These are phyloP conservation scores for Ramazzottius varieornatus DNA, from an alignment of 2,888 invertebrate genomes.

Conservation along the genomic window DNA sequence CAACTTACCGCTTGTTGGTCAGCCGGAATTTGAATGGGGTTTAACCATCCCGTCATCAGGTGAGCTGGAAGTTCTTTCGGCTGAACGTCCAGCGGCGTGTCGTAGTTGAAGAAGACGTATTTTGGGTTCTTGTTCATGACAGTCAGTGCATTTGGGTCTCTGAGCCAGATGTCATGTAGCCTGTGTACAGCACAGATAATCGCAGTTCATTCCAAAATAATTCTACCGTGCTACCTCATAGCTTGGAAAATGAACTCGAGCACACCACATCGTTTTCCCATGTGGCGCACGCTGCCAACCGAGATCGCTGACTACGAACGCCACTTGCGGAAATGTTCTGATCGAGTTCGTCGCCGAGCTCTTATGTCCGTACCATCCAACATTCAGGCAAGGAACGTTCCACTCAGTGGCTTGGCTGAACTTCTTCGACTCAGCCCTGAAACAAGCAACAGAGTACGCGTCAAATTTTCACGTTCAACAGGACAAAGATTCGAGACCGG, in stretches of 20 bases:
- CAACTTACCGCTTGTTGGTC: not conserved
- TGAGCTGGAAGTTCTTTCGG: not conserved
- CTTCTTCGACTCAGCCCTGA: not conserved
- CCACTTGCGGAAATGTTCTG: too few relatives aligned
- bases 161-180: not conserved
- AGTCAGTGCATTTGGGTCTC: not conserved
- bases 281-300: too few relatives aligned
- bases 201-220: too few relatives aligned
- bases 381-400: not conserved
- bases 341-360: not conserved
- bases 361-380: not conserved
- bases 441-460: not conserved
- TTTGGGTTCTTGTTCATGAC: not conserved
- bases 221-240: too few relatives aligned
- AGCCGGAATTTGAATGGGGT: not conserved
- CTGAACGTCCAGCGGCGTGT: not conserved
- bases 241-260: too few relatives aligned
- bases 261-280: too few relatives aligned
- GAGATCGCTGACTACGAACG: too few relatives aligned
- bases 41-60: not conserved
- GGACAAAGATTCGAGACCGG: not conserved
- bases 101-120: not conserved
- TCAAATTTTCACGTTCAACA: not conserved
- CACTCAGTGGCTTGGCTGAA: not conserved
- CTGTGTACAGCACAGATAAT: too few relatives aligned